Evolutionary conservation across 2,113 vertebrate genomes (phyloP), one percentile per base, ranked within the genome.

Genomic region (Neolamprologus toae): DNA sequence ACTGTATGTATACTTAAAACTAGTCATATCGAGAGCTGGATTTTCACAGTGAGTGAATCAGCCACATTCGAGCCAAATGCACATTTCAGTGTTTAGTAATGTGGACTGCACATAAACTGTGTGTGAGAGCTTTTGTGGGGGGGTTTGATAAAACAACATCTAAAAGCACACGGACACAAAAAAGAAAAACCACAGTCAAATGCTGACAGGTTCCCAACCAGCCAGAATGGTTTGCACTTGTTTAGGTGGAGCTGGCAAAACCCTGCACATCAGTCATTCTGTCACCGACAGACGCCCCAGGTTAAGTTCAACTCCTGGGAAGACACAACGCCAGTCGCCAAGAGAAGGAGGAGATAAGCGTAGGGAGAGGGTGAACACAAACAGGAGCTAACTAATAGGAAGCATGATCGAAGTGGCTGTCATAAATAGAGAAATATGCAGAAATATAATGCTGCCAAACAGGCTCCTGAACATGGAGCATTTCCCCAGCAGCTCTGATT

Each of bases 191-290:
- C 90, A 81, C 40, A 92, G 78, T 66, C 71, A n/a, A 79, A 71
- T 10, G 45, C 79, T 84, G 94, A 91, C 90, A 85, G 47, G 68
- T 57, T 92, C 63, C 33, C 85, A 88, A 85, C 85, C 53, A 85
- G 83, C 84, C 86, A 84, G 71, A 78, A 59, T 23, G 49, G 85
- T 71, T 89, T 28, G n/a, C 49, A 87, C 90, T 90, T 88, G 83
- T 85, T 93, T 89, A 89, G 91, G 83, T 51, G 61, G 66, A 91
- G 86, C 85, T 47, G 91, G 87, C 33, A 80, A 91, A 86, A 90
- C 88, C 57, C 63, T 47, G 81, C 86, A 84, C 86, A 94, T 95
- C 91, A 91, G 78, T 95, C 93, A 94, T 90, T 81, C 90, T 92
- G 93, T 94, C 94, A 93, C 14, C n/a, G 51, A 63, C 82, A 88